Conservation (phyloP, 2,113 vertebrate genomes). For the Rhegmatorhina hoffmannsi region DNA sequence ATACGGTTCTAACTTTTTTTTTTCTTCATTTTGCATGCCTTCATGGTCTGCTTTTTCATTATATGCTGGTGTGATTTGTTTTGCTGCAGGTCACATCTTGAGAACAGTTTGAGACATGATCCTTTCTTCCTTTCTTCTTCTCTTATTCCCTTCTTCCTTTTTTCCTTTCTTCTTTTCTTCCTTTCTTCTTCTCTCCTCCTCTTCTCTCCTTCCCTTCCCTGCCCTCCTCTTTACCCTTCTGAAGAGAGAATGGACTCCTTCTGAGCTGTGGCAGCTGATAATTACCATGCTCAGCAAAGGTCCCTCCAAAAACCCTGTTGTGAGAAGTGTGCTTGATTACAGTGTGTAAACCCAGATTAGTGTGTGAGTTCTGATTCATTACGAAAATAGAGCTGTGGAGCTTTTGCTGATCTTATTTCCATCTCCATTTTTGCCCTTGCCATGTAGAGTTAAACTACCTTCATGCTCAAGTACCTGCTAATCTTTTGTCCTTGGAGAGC, state of each 20-base stretch:
- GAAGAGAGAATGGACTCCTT: constrained; percentile 52
- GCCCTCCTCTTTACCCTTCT: not conserved
- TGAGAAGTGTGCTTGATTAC: constrained; percentile 71
- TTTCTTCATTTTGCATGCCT: not conserved
- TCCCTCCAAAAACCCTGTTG: constrained; percentile 68
- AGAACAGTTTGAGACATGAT: not conserved
- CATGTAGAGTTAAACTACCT: not conserved
- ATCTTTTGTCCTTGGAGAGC: not conserved
- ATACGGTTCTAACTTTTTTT: not conserved
- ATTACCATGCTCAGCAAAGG: constrained; percentile 69
- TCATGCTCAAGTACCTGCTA: not conserved
- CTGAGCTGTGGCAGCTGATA: constrained; percentile 70
- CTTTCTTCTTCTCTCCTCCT: too few species aligned
- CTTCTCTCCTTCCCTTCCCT: not conserved
- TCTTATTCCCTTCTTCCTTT: too few species aligned
- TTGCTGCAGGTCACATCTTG: not conserved
- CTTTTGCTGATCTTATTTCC: constrained; percentile 47
- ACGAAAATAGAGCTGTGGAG: constrained; percentile 63
- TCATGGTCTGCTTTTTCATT: not conserved
- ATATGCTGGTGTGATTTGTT: not conserved
- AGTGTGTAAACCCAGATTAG: constrained; percentile 52
- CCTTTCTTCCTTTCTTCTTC: too few species aligned
- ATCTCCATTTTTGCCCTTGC: not conserved
- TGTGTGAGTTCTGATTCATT: constrained; percentile 72
- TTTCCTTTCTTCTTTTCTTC: too few species aligned